These are phyloP conservation scores for Bolborhynchus lineola DNA, from an alignment of 2,113 vertebrate species.

Conservation along the genomic window DNA sequence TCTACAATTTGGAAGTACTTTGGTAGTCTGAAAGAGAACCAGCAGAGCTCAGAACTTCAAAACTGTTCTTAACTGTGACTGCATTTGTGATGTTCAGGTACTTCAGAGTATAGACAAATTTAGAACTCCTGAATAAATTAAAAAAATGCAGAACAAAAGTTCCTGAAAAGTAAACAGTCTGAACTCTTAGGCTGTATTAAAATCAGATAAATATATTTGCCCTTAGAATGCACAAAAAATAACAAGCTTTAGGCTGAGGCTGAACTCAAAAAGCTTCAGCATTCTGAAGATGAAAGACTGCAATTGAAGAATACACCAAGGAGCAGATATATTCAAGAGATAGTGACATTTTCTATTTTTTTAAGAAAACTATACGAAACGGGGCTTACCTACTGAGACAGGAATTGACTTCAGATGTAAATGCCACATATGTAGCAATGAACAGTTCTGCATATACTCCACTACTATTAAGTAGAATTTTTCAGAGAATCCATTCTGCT, in stretches of 20 bases:
- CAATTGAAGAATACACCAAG: background rate
- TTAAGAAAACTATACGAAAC: background rate
- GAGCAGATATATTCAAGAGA: background rate
- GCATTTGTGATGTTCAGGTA: background rate
- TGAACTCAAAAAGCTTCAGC: background rate
- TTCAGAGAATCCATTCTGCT: conserved; percentile 82
- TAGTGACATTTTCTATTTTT: background rate
- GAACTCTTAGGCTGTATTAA: background rate
- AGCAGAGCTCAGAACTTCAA: background rate
- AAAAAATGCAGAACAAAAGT: background rate
- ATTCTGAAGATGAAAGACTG: background rate
- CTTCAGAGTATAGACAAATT: background rate
- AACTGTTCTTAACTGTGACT: background rate
- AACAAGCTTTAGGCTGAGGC: background rate
- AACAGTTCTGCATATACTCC: conserved; percentile 79
- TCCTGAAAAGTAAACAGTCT: background rate
- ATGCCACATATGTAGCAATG: conserved; percentile 95
- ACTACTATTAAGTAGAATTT: conserved; percentile 95
- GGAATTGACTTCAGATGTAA: conserved; percentile 89
- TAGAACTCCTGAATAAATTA: background rate
- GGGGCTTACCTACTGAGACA: conserved; percentile 83
- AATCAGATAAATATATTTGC: background rate
- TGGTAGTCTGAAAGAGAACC: background rate
- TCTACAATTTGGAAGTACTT: background rate
- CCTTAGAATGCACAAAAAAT: background rate